Evolutionary conservation across 2,797 vertebrate genomes (phyloP).

Genomic region (Danio tinwini): DNA sequence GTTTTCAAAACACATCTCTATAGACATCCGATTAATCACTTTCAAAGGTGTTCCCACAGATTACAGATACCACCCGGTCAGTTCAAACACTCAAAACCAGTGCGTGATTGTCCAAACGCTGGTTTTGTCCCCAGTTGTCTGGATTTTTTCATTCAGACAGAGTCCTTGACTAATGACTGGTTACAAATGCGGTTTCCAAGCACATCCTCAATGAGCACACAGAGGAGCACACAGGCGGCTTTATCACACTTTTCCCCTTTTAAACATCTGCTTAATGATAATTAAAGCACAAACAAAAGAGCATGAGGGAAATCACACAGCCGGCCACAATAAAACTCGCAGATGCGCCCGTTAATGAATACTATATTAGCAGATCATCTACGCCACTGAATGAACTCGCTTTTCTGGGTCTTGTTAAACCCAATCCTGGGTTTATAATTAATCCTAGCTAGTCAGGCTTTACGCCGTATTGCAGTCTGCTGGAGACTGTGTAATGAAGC

Average conservation of each 20-base stretch:
- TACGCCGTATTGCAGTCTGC: no score
- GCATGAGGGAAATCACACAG: constrained; percentile 70
- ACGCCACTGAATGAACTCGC: neutral
- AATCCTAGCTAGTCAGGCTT: neutral
- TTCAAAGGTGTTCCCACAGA: constrained; percentile 1
- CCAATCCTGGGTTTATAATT: neutral
- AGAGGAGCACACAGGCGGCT: neutral
- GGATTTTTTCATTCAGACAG: constrained; percentile 1
- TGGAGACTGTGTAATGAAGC: no score
- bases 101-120: constrained; percentile 33
- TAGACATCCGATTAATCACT: constrained; percentile 8
- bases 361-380: constrained; percentile 62
- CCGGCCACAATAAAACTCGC: constrained; percentile 57
- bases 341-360: constrained; percentile 56
- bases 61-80: constrained; percentile 27
- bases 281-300: constrained; percentile 68
- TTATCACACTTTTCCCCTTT: constrained; percentile 12
- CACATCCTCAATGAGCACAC: neutral
- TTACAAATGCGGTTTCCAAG: neutral
- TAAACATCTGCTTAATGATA: neutral
- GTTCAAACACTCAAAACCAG: constrained; percentile 43
- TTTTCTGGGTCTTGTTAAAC: neutral
- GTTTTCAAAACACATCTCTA: neutral
- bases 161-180: neutral
- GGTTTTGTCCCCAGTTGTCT: constrained; percentile 1